Base-by-base conservation (phyloP, 2,888 invertebrate genomes). In the Athalia rosae region DNA sequence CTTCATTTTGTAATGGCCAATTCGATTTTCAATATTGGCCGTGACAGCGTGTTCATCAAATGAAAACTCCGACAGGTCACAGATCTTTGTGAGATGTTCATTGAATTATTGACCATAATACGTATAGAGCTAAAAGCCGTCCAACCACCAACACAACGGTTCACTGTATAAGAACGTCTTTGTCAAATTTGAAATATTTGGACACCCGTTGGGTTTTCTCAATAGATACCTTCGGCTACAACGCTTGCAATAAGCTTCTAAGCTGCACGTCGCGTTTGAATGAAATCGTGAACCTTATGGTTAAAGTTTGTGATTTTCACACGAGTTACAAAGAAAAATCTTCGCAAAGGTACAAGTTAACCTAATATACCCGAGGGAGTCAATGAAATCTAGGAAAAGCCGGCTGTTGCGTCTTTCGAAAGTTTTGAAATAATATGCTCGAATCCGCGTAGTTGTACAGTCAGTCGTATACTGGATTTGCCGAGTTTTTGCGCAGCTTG, bases 161-260 rank as follows among this genome's bases (percentile, higher is more conserved):
- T 79, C 77, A 80, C 80, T 77, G 76, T 79, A n/a, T n/a, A 73
- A 63, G 56, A 76, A 73, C 15, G 9, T 69, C 66, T 69, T 58
- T 64, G 73, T 61, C 45, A 9, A 66, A 69, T 62, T 9, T 53
- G 50, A 76, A 66, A 79, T 82, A 80, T 83, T 83, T 82, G 83
- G 82, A 81, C 82, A 81, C 82, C 83, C 82, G 82, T 80, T 80
- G 83, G 81, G 81, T 71, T 56, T 66, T 45, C 76, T 82, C 81
- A 82, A 83, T 80, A 73, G 80, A 78, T 50, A 67, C 76, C 79
- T 58, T 71, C 77, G 79, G 53, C 76, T 53, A 50, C 61, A 61
- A 62, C 74, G 45, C 62, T 9, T 15, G 15, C 41, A 62, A 62
- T 74, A 61, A 74, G 59, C 74, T 58, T 71, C 71, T 61, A 74